Conservation (phyloP, 2,888 invertebrate species). For the Anoplius nigerrimus region DNA sequence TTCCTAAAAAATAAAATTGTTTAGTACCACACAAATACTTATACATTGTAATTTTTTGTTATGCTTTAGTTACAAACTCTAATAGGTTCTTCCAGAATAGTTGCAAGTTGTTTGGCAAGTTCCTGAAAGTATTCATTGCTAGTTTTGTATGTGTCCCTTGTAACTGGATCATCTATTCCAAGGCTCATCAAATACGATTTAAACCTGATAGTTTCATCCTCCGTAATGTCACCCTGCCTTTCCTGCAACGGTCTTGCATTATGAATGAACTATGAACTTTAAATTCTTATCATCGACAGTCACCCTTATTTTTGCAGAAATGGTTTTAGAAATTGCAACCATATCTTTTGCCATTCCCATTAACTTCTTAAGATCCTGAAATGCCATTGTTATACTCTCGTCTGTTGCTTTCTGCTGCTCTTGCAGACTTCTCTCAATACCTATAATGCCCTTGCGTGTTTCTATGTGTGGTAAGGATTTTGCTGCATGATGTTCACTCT, state of each 20-base stretch:
- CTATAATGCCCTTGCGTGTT: constrained; percentile 92
- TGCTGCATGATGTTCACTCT: constrained; percentile 9
- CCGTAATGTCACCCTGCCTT: constrained; percentile 95
- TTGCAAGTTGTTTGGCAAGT: constrained; percentile 90
- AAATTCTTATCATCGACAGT: constrained; percentile 59
- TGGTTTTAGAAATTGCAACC: constrained; percentile 93
- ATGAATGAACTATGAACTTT: constrained; percentile 52
- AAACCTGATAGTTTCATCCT: constrained; percentile 97
- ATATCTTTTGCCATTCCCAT: constrained; percentile 99
- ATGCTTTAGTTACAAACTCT: constrained; percentile 76
- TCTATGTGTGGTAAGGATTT: constrained; percentile 77
- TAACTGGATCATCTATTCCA: constrained; percentile 98
- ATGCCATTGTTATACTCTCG: constrained; percentile 93
- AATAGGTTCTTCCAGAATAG: constrained; percentile 87
- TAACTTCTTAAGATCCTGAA: constrained; percentile 94
- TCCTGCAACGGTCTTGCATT: constrained; percentile 78
- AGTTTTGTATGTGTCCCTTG: constrained; percentile 90
- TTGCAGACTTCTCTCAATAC: constrained; percentile 94
- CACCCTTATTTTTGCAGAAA: constrained; percentile 92
- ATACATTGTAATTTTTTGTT: background rate
- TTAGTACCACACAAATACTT: background rate
- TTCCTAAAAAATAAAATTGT: constrained; percentile 77
- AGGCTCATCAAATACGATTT: constrained; percentile 97
- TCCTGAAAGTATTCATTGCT: constrained; percentile 90
- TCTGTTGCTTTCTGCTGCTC: constrained; percentile 94